Base-by-base conservation (phyloP, 2,888 invertebrate species). In the Marasmarcha lunaedactyla region DNA sequence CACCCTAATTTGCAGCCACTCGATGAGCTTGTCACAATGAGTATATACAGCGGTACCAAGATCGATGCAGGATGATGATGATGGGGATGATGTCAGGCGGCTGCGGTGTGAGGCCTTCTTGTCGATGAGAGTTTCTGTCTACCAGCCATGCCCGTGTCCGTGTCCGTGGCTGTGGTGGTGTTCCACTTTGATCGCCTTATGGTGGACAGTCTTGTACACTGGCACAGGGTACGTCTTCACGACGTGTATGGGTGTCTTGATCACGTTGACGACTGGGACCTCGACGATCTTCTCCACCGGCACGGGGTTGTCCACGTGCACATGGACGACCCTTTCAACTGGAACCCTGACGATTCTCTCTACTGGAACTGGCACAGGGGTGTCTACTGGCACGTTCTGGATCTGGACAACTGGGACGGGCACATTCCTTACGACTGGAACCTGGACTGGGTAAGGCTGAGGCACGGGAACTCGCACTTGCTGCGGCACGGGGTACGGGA, bases 341-440 rank as follows among this genome's bases (percentile, higher is more conserved):
- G 86, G 87, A 7, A 87, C 73, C 42, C 85, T 83, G 42, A 87
- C 84, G 44, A 87, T 86, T 57, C 85, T 87, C 52, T 86, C 86
- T 9, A 87, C 87, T 11, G 86, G 76, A 54, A 86, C 86, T 1
- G 87, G 87, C 15, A 87, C 86, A 20, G 85, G 86, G 48, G 76
- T 87, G 54, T 87, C 87, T 10, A 87, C 68, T 39, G 84, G 67
- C 13, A 86, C 84, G 2, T 85, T 84, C 45, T 85, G 85, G 36
- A 84, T 85, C 52, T 86, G 74, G 5, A 87, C 83, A 1, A 87
- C 76, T 1, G 87, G 86, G 1, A 87, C 74, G 40, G 86, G 85
- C 0, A 86, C 67, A 14, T 86, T 81, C 45, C 71, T 85, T 27
- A 83, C 58, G 0, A 86, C 78, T 37, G 86, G 86, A 1, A 87